Conservation (phyloP, 1,140 invertebrate genomes). For the Nephila pilipes region DNA sequence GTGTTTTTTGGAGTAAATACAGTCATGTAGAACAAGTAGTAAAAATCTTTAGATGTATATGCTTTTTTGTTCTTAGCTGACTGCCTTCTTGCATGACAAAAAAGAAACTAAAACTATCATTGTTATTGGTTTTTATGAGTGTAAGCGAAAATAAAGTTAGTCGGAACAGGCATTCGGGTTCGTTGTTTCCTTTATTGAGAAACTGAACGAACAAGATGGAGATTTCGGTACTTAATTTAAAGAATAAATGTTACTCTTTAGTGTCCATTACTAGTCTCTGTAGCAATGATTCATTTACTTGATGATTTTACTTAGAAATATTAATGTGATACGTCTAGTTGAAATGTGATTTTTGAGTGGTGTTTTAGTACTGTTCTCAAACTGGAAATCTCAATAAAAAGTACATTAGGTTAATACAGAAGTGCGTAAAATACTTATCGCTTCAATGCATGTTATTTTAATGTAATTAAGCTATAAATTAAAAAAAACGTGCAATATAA, state of each 20-base stretch:
- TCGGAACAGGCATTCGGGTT: not conserved
- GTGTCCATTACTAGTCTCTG: not conserved
- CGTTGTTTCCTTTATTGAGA: constrained; percentile 6
- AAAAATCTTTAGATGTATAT: constrained; percentile 38
- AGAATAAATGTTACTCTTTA: not conserved
- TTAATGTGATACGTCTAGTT: not conserved
- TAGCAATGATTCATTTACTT: not conserved
- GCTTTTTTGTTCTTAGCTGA: not conserved
- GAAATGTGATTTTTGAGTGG: not conserved
- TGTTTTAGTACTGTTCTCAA: too few species aligned
- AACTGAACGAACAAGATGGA: not conserved
- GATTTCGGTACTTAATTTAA: not conserved
- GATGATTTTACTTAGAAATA: not conserved
- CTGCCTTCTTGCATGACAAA: not conserved
- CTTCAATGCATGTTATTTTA: not conserved
- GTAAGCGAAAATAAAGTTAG: constrained; percentile 6
- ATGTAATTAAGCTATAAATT: not conserved
- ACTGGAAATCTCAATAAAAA: too few species aligned
- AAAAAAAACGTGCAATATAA: too few species aligned
- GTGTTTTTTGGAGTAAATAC: constrained; percentile 41
- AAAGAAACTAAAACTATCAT: constrained; percentile 42
- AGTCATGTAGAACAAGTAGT: constrained; percentile 38
- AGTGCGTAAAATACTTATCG: not conserved
- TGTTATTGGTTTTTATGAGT: constrained; percentile 51
- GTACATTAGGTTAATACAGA: not conserved